phyloP scores from a whole-genome alignment of 2,888 invertebrate species.

The Gortyna flavago region DNA sequence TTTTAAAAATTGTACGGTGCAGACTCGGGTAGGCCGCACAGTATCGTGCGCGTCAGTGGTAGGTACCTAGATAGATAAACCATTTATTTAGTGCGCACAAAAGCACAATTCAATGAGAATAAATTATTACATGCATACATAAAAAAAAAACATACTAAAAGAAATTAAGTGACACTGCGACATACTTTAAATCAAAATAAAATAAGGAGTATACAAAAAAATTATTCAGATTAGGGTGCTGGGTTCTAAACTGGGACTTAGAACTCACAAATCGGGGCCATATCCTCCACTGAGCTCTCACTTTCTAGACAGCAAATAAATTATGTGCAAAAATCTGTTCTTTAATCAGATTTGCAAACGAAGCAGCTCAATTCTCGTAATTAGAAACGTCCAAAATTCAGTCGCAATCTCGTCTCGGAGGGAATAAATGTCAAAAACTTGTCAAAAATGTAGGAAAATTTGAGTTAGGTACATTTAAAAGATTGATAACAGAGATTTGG shows the following conservation, averaged over 20 bases:
- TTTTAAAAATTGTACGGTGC: slow-evolving; percentile 20
- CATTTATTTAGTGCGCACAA: too few relatives aligned
- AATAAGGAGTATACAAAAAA: too few relatives aligned
- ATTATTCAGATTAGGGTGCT: too few relatives aligned
- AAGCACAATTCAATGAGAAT: too few relatives aligned
- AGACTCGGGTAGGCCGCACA: not conserved
- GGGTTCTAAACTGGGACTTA: not conserved
- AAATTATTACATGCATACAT: too few relatives aligned
- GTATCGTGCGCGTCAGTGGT: too few relatives aligned
- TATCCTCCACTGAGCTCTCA: not conserved
- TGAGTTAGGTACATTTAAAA: not conserved
- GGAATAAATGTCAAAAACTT: not conserved
- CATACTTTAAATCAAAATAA: too few relatives aligned
- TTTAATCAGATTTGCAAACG: not conserved
- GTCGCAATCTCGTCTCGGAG: not conserved
- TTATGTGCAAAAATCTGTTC: not conserved
- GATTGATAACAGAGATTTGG: not conserved
- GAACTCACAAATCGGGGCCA: not conserved
- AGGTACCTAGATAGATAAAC: too few relatives aligned
- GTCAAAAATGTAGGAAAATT: not conserved
- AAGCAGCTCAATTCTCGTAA: not conserved
- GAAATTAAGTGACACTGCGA: too few relatives aligned
- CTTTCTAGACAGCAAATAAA: not conserved
- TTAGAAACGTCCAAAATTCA: not conserved
- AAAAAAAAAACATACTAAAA: too few relatives aligned